Conservation (phyloP, 2,888 invertebrate genomes). For the Pyrochroa serraticornis region DNA sequence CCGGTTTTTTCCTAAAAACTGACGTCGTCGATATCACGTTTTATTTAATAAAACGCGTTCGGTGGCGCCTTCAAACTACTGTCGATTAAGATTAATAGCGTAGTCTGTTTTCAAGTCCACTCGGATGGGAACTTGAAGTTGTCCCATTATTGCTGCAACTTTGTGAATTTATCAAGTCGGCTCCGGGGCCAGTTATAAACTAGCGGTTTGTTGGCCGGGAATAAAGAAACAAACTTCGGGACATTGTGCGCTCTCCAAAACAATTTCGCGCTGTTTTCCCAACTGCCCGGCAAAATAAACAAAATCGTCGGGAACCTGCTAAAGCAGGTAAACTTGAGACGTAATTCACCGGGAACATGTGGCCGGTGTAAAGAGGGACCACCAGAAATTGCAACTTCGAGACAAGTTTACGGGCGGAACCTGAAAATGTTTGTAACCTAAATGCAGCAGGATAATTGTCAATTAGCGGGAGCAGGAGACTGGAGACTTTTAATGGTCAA, state of each 20-base stretch:
- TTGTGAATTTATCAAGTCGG: slow-evolving; percentile 18
- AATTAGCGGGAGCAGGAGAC: no score
- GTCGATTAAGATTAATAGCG: slow-evolving; percentile 15
- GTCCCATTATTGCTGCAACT: slow-evolving; percentile 14
- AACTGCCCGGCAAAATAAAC: slow-evolving; percentile 5
- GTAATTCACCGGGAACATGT: background rate
- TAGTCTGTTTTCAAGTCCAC: slow-evolving; percentile 9
- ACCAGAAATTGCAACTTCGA: no score
- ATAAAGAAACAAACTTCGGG: slow-evolving; percentile 19
- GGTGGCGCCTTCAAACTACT: slow-evolving; percentile 5
- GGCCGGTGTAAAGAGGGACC: no score
- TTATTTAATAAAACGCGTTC: background rate
- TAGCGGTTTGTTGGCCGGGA: slow-evolving; percentile 16
- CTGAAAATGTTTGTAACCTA: no score
- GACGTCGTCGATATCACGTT: background rate
- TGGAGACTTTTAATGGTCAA: no score
- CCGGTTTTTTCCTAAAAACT: no score
- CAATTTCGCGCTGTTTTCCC: slow-evolving; percentile 13
- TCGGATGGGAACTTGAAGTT: slow-evolving; percentile 13
- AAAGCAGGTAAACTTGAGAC: background rate
- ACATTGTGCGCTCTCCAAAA: slow-evolving; percentile 6
- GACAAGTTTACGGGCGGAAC: no score
- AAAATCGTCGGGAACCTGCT: background rate
- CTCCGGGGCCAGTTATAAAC: slow-evolving; percentile 24
- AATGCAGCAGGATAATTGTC: no score